Conservation (phyloP, 2,888 invertebrate species). For the Papilio demoleus region DNA sequence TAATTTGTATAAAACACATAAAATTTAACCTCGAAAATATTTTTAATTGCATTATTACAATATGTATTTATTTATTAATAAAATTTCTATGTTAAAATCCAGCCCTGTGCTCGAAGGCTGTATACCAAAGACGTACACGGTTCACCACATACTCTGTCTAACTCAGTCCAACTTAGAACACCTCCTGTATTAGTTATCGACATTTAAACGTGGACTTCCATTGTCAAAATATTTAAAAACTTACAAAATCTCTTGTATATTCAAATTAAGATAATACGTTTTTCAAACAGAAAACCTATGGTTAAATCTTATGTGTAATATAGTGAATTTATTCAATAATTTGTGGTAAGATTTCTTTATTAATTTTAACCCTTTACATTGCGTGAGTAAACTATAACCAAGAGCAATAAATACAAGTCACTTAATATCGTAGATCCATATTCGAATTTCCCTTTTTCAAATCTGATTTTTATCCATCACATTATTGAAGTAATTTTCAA, state of each 20-base stretch:
- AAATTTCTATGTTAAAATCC: constrained; percentile 46
- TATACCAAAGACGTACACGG: constrained; percentile 73
- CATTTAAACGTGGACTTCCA: not conserved
- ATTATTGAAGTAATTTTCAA: no score
- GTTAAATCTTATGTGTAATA: not conserved
- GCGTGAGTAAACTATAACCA: no score
- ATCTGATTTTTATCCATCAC: no score
- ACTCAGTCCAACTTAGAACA: constrained; percentile 68
- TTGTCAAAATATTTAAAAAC: not conserved
- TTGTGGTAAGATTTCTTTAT: constrained; percentile 21
- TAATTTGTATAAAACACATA: no score
- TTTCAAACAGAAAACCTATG: not conserved
- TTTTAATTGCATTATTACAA: no score
- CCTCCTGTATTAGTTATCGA: constrained; percentile 61
- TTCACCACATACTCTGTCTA: constrained; percentile 63
- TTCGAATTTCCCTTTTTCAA: no score
- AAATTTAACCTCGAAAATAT: no score
- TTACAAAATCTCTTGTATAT: not conserved
- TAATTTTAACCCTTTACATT: not conserved
- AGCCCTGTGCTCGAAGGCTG: constrained; percentile 72
- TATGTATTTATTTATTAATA: no score
- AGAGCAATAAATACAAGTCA: no score
- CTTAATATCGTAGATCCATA: no score
- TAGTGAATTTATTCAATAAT: not conserved
- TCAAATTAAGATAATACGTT: no score